Base-by-base conservation (phyloP, 2,888 invertebrate genomes). In the Dasysyrphus albostriatus region DNA sequence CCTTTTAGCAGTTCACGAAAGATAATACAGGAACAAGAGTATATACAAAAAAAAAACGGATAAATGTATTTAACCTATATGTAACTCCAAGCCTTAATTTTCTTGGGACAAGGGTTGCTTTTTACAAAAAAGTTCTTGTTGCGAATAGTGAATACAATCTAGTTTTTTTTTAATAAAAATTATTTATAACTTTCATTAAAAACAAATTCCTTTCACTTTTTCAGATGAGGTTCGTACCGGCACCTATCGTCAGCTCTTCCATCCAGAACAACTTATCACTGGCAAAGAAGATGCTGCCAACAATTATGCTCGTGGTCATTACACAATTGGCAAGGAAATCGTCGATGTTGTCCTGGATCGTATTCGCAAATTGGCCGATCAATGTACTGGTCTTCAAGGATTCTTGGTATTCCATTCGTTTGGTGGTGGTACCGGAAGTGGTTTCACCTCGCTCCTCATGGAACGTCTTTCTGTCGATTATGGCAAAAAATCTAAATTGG, bases 371-470 rank as follows among this genome's bases (percentile, higher is more conserved):
- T 93, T 97, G 88, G 96, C 96, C 12, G 98, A 98, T 92, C 96
- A 97, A 92, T 98, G 98, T 92, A 96, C 97, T 6, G 97, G 97
- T 8, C 95, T 95, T 2, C 95, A 96, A 94, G 98, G 98, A 34
- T 98, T 98, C 93, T 94, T 98, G 90, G 96, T 98, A 89, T 98
- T 98, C 94, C 98, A 98, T 93, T 97, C 97, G 14, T 98, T 98
- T 91, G 98, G 96, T 81, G 96, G 95, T 88, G 98, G 98, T 89
- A 98, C 97, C 89, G 98, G 98, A 70, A 98, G 97, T 44, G 98
- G 98, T 24, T 98, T 98, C 93, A 97, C 98, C 0, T 98, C 98
- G 3, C 94, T 98, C 88, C 94, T 98, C 85, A 98, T 98, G 98
- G 98, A 98, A 93, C 94, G 97, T 63, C 94, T 98, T 49, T 97